Percentiles rank a stretch among this genome's conserved stretches.
Conservation (phyloP, 2,888 invertebrate species). For the Parnassius glacialis region DNA sequence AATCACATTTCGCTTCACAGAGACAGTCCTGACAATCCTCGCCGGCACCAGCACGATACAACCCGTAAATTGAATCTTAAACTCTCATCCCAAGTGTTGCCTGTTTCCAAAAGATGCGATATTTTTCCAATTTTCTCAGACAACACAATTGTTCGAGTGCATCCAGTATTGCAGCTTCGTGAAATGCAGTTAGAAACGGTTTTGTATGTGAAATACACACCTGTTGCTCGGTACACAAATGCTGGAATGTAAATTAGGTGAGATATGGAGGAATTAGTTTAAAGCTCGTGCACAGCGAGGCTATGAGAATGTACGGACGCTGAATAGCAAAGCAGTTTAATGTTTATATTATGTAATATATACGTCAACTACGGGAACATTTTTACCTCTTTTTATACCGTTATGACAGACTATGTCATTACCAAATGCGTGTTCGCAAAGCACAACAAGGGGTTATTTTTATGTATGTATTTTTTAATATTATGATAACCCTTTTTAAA, state of each 20-base stretch:
- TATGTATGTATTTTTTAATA: no score
- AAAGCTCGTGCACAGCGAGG: background rate
- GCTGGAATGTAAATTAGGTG: background rate
- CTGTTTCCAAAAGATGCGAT: slow-evolving; percentile 7
- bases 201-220: background rate
- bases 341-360: no score
- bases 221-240: slow-evolving; percentile 2
- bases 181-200: slow-evolving; percentile 11
- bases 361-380: no score
- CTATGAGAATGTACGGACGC: no score
- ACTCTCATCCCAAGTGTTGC: slow-evolving; percentile 14
- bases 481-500: no score
- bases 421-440: no score
- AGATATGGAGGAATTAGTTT: background rate
- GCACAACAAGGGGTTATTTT: no score
- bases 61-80: slow-evolving; percentile 21
- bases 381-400: no score
- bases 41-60: background rate
- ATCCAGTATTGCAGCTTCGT: background rate
- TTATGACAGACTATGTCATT: no score
- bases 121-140: slow-evolving; percentile 13
- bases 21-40: slow-evolving; percentile 11
- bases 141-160: slow-evolving; percentile 9
- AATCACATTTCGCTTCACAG: background rate
- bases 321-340: no score